These are phyloP conservation scores for Pseudanteris insignis DNA, from an alignment of 2,888 invertebrate genomes.

Conservation along the genomic window DNA sequence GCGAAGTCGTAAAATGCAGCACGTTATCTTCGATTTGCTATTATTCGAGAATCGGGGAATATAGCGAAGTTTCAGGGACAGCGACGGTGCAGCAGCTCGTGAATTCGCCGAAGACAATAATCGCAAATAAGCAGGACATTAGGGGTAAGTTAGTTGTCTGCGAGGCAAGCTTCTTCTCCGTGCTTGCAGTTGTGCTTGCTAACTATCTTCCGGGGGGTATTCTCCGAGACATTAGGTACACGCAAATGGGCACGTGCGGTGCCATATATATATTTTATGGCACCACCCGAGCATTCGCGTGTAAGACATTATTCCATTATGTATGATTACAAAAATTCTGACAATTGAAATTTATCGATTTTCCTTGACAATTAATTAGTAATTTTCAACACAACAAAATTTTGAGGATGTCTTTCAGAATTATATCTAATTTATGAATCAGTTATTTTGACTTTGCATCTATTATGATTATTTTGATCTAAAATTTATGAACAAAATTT, in stretches of 20 bases:
- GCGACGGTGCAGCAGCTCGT: constrained; percentile 36
- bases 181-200: constrained; percentile 43
- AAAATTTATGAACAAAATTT: no score
- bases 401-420: no score
- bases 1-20: constrained; percentile 18
- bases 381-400: no score
- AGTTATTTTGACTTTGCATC: no score
- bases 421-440: no score
- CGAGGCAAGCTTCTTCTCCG: constrained; percentile 49
- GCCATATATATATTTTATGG: constrained; percentile 29
- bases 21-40: constrained; percentile 30
- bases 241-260: constrained; percentile 43
- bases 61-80: constrained; percentile 25
- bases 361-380: no score
- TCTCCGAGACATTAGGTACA: constrained; percentile 42
- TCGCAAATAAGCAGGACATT: constrained; percentile 55
- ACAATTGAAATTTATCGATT: constrained; percentile 11
- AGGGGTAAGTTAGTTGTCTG: constrained; percentile 56
- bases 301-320: constrained; percentile 32
- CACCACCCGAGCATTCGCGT: constrained; percentile 19
- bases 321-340: constrained; percentile 15
- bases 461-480: no score
- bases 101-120: constrained; percentile 51
- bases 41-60: constrained; percentile 33
- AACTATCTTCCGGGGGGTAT: constrained; percentile 48